phyloP scores from a whole-genome alignment of 2,888 invertebrate genomes.

The Zelleria hepariella region DNA sequence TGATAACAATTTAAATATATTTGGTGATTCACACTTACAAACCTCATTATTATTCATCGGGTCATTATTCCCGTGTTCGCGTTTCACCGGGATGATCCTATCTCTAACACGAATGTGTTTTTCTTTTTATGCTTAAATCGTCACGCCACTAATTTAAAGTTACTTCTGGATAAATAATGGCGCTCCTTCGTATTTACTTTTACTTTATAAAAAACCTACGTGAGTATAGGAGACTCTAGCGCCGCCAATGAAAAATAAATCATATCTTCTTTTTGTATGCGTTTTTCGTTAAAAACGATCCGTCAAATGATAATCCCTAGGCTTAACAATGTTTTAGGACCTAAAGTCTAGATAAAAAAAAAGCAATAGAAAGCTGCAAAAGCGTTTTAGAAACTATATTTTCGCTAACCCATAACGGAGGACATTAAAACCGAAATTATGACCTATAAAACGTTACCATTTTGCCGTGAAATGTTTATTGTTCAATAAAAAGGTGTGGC shows the following conservation, averaged over 20 bases:
- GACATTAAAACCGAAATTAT: constrained; percentile 53
- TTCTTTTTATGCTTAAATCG: constrained; percentile 54
- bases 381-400: background rate
- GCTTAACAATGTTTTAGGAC: too few relatives aligned
- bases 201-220: background rate
- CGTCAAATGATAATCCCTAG: too few relatives aligned
- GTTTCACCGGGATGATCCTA: constrained; percentile 56
- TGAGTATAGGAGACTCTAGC: too few relatives aligned
- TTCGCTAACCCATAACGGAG: constrained; percentile 26
- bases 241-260: too few relatives aligned
- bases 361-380: too few relatives aligned
- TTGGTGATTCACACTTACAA: constrained; percentile 72
- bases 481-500: constrained; percentile 62
- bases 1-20: constrained; percentile 74
- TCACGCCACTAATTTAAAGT: constrained; percentile 44
- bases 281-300: too few relatives aligned
- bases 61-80: constrained; percentile 65
- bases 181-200: background rate
- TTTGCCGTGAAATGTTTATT: constrained; percentile 62
- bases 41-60: constrained; percentile 70
- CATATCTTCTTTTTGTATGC: too few relatives aligned
- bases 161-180: constrained; percentile 9
- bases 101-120: constrained; percentile 62
- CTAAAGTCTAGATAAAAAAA: too few relatives aligned
- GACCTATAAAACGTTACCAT: constrained; percentile 64